phyloP scores from a whole-genome alignment of 2,113 vertebrate species.

The Myrmecobius fasciatus region DNA sequence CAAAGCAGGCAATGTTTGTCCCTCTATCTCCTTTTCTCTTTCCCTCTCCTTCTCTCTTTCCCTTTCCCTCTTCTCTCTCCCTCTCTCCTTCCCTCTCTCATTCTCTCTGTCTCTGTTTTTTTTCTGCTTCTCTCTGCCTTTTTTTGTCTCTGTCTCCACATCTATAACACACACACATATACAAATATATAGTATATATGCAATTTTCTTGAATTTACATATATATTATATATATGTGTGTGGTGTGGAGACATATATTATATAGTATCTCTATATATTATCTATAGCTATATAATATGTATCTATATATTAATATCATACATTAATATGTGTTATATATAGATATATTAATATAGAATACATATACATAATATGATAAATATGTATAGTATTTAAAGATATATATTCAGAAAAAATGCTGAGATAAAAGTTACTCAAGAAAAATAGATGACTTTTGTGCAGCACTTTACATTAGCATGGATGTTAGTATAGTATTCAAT shows the following conservation, averaged over 20 bases:
- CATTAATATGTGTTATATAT: not conserved
- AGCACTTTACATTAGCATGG: not conserved
- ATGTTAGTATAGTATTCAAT: not conserved
- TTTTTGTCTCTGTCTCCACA: no score
- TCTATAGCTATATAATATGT: not conserved
- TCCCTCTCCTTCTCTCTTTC: no score
- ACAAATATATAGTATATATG: not conserved
- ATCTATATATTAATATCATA: not conserved
- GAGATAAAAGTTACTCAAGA: not conserved
- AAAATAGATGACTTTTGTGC: not conserved
- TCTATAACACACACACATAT: not conserved
- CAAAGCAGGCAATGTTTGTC: not conserved
- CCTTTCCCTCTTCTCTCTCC: no score
- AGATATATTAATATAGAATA: not conserved
- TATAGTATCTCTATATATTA: not conserved
- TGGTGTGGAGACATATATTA: not conserved
- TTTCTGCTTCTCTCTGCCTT: no score
- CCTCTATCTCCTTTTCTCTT: no score
- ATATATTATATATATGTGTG: not conserved
- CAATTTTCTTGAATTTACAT: not conserved
- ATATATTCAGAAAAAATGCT: not conserved
- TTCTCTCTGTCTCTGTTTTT: no score
- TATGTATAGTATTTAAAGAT: not conserved
- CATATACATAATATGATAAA: conserved; percentile 9
- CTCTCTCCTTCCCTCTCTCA: no score